A percentile compares a stretch with the other conserved stretches of the same genome.
Evolutionary conservation across 2,797 vertebrate genomes (phyloP).

Genomic region (Sebastes taczanowskii): DNA sequence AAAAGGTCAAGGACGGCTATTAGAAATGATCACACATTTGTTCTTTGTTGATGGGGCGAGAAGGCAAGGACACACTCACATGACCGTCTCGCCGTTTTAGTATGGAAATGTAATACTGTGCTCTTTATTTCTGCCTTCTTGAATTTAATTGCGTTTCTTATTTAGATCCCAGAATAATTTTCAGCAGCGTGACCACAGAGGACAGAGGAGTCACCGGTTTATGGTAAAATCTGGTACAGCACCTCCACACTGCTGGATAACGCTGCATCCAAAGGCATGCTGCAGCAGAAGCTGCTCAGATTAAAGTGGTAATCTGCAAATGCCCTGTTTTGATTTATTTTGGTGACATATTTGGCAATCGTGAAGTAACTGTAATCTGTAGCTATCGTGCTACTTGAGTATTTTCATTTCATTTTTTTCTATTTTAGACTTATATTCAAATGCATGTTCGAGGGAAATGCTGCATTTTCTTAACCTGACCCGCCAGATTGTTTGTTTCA

Average conservation of each 20-base stretch:
- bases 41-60: neutral
- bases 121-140: neutral
- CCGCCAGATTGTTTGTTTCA: too few species aligned
- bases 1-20: conserved; percentile 46
- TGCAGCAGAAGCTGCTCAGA: conserved; percentile 29
- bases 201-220: neutral
- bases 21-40: conserved; percentile 34
- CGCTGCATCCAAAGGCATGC: neutral
- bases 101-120: conserved; percentile 7
- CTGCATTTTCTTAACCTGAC: neutral
- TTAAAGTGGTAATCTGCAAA: conserved; percentile 63
- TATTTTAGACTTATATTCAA: neutral
- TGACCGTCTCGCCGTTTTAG: neutral
- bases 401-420: neutral
- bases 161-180: neutral
- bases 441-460: neutral
- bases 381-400: neutral
- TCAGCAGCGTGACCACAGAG: neutral
- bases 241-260: conserved; percentile 3
- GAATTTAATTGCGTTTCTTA: neutral
- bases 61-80: neutral
- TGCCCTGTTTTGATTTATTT: conserved; percentile 44
- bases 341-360: conserved; percentile 23
- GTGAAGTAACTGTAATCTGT: conserved; percentile 4
- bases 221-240: neutral